Percentiles rank a stretch among this genome's conserved stretches.
These are phyloP conservation scores for Chascanopsetta lugubris DNA, from an alignment of 2,113 vertebrate species.

Conservation along the genomic window DNA sequence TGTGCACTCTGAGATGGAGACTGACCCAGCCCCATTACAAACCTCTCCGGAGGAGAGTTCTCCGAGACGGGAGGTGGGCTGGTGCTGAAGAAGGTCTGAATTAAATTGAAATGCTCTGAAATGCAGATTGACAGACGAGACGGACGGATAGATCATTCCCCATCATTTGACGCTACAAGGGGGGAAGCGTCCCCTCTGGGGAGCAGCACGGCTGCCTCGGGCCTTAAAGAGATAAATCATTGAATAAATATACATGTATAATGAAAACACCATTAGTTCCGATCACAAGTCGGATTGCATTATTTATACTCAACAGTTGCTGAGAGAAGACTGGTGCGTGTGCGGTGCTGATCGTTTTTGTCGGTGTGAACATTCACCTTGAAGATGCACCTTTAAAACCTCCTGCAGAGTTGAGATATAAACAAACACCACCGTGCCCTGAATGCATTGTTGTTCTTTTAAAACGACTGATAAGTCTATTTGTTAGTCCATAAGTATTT, in stretches of 20 bases:
- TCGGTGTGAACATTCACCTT: background rate
- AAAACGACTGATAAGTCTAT: background rate
- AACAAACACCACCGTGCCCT: background rate
- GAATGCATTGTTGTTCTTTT: background rate
- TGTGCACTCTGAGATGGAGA: constrained; percentile 42
- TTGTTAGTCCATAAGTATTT: too few relatives aligned
- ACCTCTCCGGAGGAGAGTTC: constrained; percentile 58
- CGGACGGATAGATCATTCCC: constrained; percentile 52
- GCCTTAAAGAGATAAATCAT: constrained; percentile 56
- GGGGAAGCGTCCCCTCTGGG: constrained; percentile 39
- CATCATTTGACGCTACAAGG: constrained; percentile 40
- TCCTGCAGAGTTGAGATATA: background rate
- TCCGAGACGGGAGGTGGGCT: constrained; percentile 48
- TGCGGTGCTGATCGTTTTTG: too few relatives aligned
- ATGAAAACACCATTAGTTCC: constrained; percentile 52
- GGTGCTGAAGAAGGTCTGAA: constrained; percentile 57
- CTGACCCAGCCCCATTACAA: constrained; percentile 60
- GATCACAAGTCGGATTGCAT: constrained; percentile 39
- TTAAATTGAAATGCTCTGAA: constrained; percentile 55
- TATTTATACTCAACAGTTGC: constrained; percentile 31
- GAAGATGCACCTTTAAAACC: background rate
- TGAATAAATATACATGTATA: constrained; percentile 61
- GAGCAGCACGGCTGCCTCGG: constrained; percentile 38
- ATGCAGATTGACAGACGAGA: constrained; percentile 46
- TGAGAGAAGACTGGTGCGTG: background rate